A percentile compares a stretch with the other conserved stretches of the same genome.
Conservation (phyloP, 2,888 invertebrate genomes). For the Apomyelois bistriatella region DNA sequence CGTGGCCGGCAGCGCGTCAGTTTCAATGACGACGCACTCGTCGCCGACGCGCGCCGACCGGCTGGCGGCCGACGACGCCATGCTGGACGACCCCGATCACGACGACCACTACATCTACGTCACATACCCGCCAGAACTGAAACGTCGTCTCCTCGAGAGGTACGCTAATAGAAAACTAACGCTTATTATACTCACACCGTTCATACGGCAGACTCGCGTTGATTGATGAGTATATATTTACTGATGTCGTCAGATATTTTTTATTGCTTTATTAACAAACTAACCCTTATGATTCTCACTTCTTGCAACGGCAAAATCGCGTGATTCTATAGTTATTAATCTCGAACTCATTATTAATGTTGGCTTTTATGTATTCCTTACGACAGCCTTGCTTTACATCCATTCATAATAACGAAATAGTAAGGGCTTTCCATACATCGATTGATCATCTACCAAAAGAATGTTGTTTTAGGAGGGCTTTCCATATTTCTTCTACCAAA, state of each 20-base stretch:
- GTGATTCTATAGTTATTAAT: too few species aligned
- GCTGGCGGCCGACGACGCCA: conserved; percentile 58
- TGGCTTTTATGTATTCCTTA: too few species aligned
- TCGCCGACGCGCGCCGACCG: conserved; percentile 81
- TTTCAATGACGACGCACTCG: conserved; percentile 84
- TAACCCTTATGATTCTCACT: not conserved
- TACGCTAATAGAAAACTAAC: conserved; percentile 70
- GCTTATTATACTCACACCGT: conserved; percentile 60
- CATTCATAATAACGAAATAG: too few species aligned
- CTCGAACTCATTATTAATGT: too few species aligned
- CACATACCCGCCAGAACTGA: conserved; percentile 92
- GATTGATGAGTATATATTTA: conserved; percentile 29
- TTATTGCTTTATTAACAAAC: not conserved
- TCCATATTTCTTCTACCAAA: too few species aligned
- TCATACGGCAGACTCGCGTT: conserved; percentile 59
- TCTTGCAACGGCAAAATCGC: too few species aligned
- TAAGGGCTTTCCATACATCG: too few species aligned
- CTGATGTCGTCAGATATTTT: too few species aligned
- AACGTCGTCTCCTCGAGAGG: conserved; percentile 90
- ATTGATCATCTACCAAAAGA: too few species aligned
- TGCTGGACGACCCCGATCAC: conserved; percentile 72
- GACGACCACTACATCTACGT: conserved; percentile 93
- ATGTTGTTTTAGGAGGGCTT: too few species aligned
- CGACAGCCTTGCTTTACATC: too few species aligned
- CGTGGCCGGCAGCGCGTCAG: conserved; percentile 82